Evolutionary conservation across 2,888 invertebrate genomes (phyloP).

Genomic region (Sesia apiformis): DNA sequence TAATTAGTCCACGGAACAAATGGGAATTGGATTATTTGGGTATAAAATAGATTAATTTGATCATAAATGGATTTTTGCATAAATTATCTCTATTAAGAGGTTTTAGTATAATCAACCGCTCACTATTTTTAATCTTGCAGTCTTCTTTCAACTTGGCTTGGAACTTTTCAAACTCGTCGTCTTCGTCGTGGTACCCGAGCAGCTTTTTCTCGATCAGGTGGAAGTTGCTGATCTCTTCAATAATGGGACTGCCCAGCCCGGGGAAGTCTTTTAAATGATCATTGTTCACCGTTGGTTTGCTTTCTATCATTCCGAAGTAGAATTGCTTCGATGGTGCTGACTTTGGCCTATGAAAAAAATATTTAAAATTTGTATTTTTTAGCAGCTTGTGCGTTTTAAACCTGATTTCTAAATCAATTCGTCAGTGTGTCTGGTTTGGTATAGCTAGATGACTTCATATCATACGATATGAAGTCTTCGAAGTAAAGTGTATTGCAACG

Average conservation of each 20-base stretch:
- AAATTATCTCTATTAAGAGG: no score
- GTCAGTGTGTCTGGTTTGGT: no score
- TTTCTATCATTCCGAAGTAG: conserved; percentile 86
- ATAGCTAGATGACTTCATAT: no score
- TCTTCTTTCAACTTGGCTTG: conserved; percentile 52
- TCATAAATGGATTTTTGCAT: no score
- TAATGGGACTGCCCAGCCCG: conserved; percentile 59
- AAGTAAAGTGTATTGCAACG: no score
- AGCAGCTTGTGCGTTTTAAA: not conserved
- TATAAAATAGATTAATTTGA: no score
- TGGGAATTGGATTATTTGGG: no score
- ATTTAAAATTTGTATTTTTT: not conserved
- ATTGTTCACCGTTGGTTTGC: conserved; percentile 39
- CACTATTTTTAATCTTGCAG: conserved; percentile 50
- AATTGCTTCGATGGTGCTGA: conserved; percentile 71
- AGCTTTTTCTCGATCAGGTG: conserved; percentile 61
- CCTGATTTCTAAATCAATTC: no score
- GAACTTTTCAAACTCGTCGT: conserved; percentile 56
- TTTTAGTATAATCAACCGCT: conserved; percentile 14
- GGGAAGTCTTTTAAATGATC: conserved; percentile 62
- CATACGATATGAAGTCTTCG: no score
- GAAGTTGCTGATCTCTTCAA: conserved; percentile 61
- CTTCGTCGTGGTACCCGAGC: conserved; percentile 56
- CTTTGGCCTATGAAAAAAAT: conserved; percentile 32
- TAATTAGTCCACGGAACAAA: no score